Conservation (phyloP, 2,113 vertebrate species). For the Ageneiosus marmoratus region DNA sequence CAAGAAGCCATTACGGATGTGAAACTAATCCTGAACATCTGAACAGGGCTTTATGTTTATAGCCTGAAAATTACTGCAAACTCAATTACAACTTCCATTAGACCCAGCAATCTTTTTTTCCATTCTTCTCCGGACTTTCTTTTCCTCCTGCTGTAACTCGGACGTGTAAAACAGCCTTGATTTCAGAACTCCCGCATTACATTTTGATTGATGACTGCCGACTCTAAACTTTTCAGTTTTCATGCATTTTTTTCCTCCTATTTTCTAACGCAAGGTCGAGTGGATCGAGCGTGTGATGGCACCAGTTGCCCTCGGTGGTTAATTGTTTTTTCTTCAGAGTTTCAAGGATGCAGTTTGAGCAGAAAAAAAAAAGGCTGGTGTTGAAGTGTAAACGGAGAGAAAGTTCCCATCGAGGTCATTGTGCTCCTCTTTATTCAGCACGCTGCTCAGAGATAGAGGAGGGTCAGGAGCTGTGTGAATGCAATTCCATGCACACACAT, state of each 20-base stretch:
- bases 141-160: not conserved
- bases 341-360: constrained; percentile 46
- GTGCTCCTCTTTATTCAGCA: constrained; percentile 25
- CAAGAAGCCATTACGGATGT: no score
- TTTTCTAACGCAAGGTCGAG: constrained; percentile 28
- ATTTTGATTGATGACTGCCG: constrained; percentile 38
- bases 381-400: not conserved
- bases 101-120: no score
- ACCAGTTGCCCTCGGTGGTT: not conserved
- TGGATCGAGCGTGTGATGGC: not conserved
- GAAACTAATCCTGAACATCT: no score
- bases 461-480: not conserved
- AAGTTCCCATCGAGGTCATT: constrained; percentile 6
- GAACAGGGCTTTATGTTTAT: no score
- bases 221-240: not conserved
- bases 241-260: constrained; percentile 9
- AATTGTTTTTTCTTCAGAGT: constrained; percentile 42
- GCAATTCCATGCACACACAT: not conserved
- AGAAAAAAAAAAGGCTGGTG: constrained; percentile 14
- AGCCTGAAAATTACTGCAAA: not conserved
- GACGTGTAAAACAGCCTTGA: not conserved
- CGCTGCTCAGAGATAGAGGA: not conserved
- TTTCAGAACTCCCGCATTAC: not conserved
- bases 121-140: not conserved
- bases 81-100: no score